Evolutionary conservation across 1,140 invertebrate genomes (phyloP).

Genomic region (Neotoxoptera formosana): DNA sequence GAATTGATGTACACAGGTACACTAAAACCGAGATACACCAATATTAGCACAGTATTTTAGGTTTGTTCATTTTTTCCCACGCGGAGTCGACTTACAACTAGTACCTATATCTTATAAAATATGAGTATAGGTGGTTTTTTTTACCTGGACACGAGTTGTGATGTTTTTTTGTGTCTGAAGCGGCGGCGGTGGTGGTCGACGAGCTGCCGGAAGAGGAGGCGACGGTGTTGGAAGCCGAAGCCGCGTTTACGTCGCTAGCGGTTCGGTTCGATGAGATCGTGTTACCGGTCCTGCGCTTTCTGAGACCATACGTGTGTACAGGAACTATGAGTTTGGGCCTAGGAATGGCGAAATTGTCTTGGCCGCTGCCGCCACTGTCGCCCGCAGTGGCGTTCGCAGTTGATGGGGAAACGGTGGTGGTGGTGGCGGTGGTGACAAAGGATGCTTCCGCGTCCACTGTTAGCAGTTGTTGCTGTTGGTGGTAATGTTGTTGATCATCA

Average conservation of each 20-base stretch:
- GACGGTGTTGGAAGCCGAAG: slow-evolving; percentile 61
- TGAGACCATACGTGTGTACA: slow-evolving; percentile 82
- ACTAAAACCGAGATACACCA: too few species aligned
- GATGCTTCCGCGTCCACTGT: not conserved
- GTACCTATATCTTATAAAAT: not conserved
- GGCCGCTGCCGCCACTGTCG: not conserved
- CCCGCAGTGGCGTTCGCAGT: not conserved
- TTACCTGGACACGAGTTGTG: slow-evolving; percentile 63
- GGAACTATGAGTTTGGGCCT: slow-evolving; percentile 84
- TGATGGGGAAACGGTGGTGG: not conserved
- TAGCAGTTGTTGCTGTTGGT: not conserved
- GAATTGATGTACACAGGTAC: too few species aligned
- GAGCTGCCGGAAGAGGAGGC: slow-evolving; percentile 62
- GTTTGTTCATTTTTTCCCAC: too few species aligned
- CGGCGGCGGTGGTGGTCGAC: slow-evolving; percentile 62
- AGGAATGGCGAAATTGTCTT: slow-evolving; percentile 74
- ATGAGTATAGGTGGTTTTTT: not conserved
- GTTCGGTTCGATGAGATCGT: slow-evolving; percentile 62
- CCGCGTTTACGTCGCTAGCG: slow-evolving; percentile 65
- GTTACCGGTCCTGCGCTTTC: slow-evolving; percentile 80
- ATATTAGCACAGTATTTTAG: too few species aligned
- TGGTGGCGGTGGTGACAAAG: not conserved
- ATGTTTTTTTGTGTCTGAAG: slow-evolving; percentile 61
- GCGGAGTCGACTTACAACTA: too few species aligned
- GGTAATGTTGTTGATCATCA: not conserved